Evolutionary conservation across 2,113 vertebrate genomes (phyloP).

Genomic region (Coreoperca whiteheadi): DNA sequence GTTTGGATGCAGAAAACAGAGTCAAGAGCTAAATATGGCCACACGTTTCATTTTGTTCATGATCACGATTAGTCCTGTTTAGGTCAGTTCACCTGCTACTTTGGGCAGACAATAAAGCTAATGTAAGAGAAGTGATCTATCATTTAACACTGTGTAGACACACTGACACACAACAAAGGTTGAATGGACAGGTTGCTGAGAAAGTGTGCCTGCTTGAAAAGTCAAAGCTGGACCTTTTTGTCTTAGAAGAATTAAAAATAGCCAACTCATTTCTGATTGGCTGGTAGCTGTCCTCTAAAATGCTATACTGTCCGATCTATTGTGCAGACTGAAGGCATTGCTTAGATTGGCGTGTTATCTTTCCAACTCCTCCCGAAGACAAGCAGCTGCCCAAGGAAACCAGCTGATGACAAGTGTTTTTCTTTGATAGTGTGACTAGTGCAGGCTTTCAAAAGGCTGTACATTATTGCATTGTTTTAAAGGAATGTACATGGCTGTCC

Average conservation of each 20-base stretch:
- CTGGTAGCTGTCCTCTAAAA: background rate
- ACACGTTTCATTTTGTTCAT: background rate
- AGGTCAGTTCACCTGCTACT: background rate
- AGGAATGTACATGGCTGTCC: background rate
- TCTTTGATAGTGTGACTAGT: slow-evolving; percentile 16
- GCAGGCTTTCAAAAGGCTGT: background rate
- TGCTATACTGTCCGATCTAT: background rate
- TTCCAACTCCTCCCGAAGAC: slow-evolving; percentile 47
- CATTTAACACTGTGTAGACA: background rate
- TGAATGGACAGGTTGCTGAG: background rate
- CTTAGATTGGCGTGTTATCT: slow-evolving; percentile 35
- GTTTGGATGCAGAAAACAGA: background rate
- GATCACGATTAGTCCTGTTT: background rate
- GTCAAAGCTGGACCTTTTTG: background rate
- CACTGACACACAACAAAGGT: background rate
- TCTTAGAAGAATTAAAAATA: too few species aligned
- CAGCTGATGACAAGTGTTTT: slow-evolving; percentile 27
- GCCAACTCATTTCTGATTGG: background rate
- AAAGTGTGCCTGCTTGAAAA: background rate
- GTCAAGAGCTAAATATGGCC: background rate
- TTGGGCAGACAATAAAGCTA: background rate
- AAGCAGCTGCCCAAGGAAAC: slow-evolving; percentile 47
- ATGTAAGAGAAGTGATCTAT: background rate
- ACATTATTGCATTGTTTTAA: background rate
- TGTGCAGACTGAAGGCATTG: background rate